phyloP scores from a whole-genome alignment of 2,113 vertebrate species.

The Morone saxatilis region DNA sequence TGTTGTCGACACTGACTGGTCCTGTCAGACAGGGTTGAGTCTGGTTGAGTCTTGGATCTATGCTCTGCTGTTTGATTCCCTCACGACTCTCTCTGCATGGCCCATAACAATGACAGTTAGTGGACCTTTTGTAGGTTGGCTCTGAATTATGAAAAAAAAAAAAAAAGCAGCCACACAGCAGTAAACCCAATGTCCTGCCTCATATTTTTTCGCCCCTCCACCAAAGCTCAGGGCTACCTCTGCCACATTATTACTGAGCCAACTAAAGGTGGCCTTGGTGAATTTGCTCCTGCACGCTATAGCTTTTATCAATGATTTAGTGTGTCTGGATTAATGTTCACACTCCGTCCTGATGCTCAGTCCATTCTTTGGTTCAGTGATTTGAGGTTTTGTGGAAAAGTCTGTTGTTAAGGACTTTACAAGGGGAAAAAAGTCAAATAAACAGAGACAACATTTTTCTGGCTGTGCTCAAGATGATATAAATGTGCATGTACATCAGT shows the following conservation, averaged over 20 bases:
- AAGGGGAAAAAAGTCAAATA: background rate
- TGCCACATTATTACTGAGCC: conserved; percentile 53
- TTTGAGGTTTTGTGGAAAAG: conserved; percentile 12
- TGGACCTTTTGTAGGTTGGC: conserved; percentile 44
- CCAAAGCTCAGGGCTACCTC: conserved; percentile 49
- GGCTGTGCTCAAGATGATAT: background rate
- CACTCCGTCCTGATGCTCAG: conserved; percentile 8
- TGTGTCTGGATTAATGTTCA: conserved; percentile 41
- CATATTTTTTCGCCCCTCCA: conserved; percentile 36
- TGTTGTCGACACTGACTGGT: background rate
- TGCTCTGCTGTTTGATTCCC: conserved; percentile 26
- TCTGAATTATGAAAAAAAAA: conserved; percentile 51
- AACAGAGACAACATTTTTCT: conserved; percentile 5
- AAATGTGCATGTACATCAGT: conserved; percentile 10
- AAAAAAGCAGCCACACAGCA: conserved; percentile 41
- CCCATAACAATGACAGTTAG: conserved; percentile 36
- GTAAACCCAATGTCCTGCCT: conserved; percentile 35
- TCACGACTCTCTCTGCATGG: conserved; percentile 15
- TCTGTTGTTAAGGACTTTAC: conserved; percentile 2
- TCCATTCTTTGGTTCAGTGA: conserved; percentile 11
- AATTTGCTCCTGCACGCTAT: conserved; percentile 31
- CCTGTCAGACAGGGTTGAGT: conserved; percentile 12
- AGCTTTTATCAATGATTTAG: conserved; percentile 53
- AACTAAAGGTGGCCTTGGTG: conserved; percentile 60
- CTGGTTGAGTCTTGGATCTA: conserved; percentile 1